Conservation (phyloP, 2,797 vertebrate species). For the Enteromius viviparus region DNA sequence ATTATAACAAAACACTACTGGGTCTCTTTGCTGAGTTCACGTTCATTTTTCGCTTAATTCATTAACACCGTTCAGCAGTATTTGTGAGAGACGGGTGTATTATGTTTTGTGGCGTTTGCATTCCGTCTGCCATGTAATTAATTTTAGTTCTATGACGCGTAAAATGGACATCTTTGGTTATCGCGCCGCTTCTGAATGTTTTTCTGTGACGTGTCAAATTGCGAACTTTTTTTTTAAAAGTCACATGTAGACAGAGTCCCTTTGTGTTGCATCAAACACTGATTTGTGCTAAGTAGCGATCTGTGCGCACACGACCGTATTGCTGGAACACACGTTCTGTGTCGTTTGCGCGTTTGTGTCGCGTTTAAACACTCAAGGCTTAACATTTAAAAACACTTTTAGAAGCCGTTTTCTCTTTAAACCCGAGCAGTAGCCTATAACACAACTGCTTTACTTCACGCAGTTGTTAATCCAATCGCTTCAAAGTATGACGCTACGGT, state of each 20-base stretch:
- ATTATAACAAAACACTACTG: neutral
- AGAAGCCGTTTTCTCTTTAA: neutral
- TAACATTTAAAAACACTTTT: neutral
- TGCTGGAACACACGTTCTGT: neutral
- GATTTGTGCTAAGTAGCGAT: neutral
- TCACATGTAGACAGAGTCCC: neutral
- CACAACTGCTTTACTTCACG: conserved; percentile 10
- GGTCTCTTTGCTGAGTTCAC: neutral
- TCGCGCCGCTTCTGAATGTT: neutral
- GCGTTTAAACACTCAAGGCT: neutral
- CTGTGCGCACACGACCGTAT: neutral
- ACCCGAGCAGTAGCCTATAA: neutral
- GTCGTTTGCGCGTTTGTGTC: neutral
- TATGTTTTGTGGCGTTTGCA: neutral
- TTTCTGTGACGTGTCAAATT: neutral
- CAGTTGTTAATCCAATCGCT: conserved; percentile 30
- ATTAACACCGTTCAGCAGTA: neutral
- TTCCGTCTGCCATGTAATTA: neutral
- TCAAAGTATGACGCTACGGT: conserved; percentile 15
- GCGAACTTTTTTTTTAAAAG: neutral
- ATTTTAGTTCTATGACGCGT: neutral
- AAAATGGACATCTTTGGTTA: neutral
- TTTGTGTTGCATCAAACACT: neutral
- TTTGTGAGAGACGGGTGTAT: neutral
- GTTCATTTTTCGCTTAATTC: neutral